Evolutionary conservation across 2,888 invertebrate genomes (phyloP), one percentile per base, ranked within the genome.

Genomic region (Cantharis flavilabris): DNA sequence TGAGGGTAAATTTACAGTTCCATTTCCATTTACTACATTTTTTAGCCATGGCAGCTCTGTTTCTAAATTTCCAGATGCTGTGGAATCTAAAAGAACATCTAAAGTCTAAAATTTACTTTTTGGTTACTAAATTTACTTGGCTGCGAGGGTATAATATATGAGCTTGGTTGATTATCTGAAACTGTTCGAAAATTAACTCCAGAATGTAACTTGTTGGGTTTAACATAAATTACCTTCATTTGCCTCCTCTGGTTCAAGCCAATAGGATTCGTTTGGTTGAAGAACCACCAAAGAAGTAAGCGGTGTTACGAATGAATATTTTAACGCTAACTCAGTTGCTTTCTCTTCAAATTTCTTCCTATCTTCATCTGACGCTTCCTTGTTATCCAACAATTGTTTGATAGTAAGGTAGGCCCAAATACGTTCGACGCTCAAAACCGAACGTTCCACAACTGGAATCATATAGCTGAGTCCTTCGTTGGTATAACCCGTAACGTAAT

Each of bases 331-430:
- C 16, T 88, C 87, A 2, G 92, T 86, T 0, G 92, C 92, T 81
- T 89, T 90, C 82, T 90, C 88, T 81, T 90, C 89, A 0, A 89
- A 88, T 73, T 78, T 81, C 69, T 79, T 82, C 10, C 76, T 80
- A 62, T 80, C 82, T 49, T 83, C 82, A 65, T 81, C 82, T 28
- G 82, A 82, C 23, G 72, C 72, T 69, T 85, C 85, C 63, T 87
- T 86, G 62, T 88, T 87, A 83, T 92, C 91, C 69, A 94, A 86
- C 75, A 93, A 87, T 83, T 93, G 92, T 80, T 91, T 91, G 75
- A 94, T 91, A 49, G 91, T 92, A 80, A 93, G 88, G 85, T 93
- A 93, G 1, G 93, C 92, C 93, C 93, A 94, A 72, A 93, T 85
- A 26, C 91, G 87, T 84, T 92, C 91, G 71, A 91, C 1, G 10